Percentiles rank a stretch among this genome's conserved stretches.
Conservation (phyloP, 2,113 vertebrate genomes). For the Triplophysa siluroides region DNA sequence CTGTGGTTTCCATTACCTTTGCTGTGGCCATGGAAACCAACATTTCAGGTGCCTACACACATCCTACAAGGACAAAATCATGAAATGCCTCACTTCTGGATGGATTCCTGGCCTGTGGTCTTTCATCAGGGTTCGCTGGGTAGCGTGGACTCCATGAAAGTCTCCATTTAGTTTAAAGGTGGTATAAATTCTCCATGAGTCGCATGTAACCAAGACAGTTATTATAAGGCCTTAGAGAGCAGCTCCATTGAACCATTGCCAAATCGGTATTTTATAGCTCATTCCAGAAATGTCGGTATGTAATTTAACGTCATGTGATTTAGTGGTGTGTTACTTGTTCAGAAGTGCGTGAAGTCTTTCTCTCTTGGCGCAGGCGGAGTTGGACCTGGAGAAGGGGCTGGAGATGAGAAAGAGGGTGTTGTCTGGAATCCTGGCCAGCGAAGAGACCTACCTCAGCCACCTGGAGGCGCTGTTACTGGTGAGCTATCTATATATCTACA, state of each 20-base stretch:
- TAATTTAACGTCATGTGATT: slow-evolving; percentile 33
- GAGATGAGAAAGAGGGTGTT: slow-evolving; percentile 99
- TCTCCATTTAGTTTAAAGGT: slow-evolving; percentile 22
- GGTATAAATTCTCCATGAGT: slow-evolving; percentile 25
- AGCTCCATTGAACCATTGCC: slow-evolving; percentile 16
- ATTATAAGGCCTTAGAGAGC: slow-evolving; percentile 28
- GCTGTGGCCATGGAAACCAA: slow-evolving; percentile 63
- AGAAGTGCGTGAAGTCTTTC: slow-evolving; percentile 11
- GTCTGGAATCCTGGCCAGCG: slow-evolving; percentile 94
- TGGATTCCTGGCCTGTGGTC: not conserved
- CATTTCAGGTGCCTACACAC: slow-evolving; percentile 50
- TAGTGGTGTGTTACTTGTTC: not conserved
- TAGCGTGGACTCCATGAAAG: slow-evolving; percentile 4
- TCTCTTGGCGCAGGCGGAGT: slow-evolving; percentile 78
- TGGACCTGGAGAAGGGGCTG: slow-evolving; percentile 94
- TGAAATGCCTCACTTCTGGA: not conserved
- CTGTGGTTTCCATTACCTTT: slow-evolving; percentile 51
- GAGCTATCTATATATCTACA: slow-evolving; percentile 53
- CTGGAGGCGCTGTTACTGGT: slow-evolving; percentile 95
- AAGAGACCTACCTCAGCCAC: slow-evolving; percentile 95
- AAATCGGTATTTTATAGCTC: slow-evolving; percentile 27
- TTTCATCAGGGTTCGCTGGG: not conserved
- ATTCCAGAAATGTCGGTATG: slow-evolving; percentile 20
- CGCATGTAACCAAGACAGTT: slow-evolving; percentile 9
- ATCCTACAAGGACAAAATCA: slow-evolving; percentile 39